phyloP scores from a whole-genome alignment of 2,888 invertebrate genomes.

The Andrena bicolor region DNA sequence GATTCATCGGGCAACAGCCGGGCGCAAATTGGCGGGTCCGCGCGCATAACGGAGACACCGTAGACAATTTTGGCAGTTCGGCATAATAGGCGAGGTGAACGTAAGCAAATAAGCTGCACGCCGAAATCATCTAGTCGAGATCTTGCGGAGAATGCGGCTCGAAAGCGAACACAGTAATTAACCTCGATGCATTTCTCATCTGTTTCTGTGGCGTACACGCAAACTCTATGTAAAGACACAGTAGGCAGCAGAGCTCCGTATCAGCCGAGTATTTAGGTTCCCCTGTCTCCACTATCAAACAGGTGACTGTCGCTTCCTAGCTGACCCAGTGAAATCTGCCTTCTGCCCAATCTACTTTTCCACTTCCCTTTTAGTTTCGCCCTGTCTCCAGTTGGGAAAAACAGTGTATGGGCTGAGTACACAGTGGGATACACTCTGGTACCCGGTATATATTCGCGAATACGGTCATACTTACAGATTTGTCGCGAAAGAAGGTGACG shows the following conservation, averaged over 20 bases:
- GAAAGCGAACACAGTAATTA: constrained; percentile 23
- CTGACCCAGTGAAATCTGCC: too few species aligned
- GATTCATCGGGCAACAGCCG: background rate
- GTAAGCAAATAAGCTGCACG: constrained; percentile 2
- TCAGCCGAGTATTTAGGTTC: background rate
- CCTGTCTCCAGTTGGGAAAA: too few species aligned
- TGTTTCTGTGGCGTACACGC: background rate
- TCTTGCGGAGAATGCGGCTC: constrained; percentile 29
- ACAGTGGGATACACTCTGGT: too few species aligned
- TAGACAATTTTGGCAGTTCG: constrained; percentile 5
- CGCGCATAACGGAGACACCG: background rate
- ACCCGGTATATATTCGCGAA: too few species aligned
- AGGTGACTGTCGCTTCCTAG: too few species aligned
- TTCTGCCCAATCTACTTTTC: too few species aligned
- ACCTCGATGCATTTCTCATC: constrained; percentile 8
- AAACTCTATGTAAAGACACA: background rate
- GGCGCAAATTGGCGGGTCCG: background rate
- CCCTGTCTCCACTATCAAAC: too few species aligned
- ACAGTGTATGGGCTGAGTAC: too few species aligned
- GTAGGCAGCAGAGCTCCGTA: background rate
- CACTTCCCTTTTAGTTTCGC: too few species aligned
- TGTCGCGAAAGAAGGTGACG: too few species aligned
- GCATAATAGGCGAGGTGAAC: background rate
- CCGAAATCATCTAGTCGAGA: constrained; percentile 18
- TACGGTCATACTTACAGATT: too few species aligned